A percentile compares a stretch with the other conserved stretches of the same genome.
Evolutionary conservation across 2,113 vertebrate genomes (phyloP).

Genomic region (Opisthocomus hoazin): DNA sequence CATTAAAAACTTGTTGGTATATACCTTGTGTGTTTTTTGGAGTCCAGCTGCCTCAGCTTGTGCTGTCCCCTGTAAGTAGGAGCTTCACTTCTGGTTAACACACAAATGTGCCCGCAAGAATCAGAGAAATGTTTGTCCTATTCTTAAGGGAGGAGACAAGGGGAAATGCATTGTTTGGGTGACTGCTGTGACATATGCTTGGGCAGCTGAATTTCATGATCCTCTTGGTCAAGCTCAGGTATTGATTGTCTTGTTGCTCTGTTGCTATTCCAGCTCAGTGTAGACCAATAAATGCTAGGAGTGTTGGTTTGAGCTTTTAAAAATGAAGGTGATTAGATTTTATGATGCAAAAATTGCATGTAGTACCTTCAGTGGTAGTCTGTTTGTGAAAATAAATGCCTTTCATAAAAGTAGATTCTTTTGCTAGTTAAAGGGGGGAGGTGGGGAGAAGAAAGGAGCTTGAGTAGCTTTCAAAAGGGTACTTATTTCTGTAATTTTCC

Average conservation of each 20-base stretch:
- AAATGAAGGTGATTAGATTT: neutral
- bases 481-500: neutral
- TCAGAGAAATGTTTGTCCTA: neutral
- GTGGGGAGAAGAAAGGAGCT: neutral
- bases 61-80: neutral
- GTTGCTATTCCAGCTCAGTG: neutral
- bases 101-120: neutral
- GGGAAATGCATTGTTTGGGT: neutral
- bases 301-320: neutral
- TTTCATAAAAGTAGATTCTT: neutral
- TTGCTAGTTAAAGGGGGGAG: neutral
- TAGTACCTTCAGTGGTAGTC: neutral
- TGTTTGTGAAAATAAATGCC: neutral
- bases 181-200: neutral
- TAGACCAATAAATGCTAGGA: neutral
- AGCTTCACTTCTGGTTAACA: neutral
- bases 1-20: accelerated
- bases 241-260: neutral
- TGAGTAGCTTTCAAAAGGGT: neutral
- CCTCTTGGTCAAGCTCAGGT: neutral
- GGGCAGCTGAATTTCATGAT: neutral
- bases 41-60: neutral
- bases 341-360: neutral
- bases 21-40: neutral
- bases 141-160: neutral